Evolutionary conservation across 2,113 vertebrate genomes (phyloP), one percentile per base, ranked within the genome.

Genomic region (Hiodon tergisus): DNA sequence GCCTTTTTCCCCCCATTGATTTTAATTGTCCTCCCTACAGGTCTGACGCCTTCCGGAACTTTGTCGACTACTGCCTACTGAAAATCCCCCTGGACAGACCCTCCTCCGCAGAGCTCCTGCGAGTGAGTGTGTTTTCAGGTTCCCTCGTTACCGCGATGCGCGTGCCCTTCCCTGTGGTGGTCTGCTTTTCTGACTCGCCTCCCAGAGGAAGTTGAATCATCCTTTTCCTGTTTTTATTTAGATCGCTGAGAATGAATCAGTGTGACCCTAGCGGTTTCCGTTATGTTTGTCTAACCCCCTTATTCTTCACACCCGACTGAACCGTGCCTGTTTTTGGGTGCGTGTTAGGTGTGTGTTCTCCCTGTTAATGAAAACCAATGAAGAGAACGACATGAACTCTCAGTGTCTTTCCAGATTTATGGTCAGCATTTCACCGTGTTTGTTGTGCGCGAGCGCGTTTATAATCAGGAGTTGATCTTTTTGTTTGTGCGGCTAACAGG

Each of bases 41-140:
- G 97, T 93, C 96, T 75, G 93, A 97, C 72, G 93, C 92, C 82
- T 99, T 99, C 87, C 93, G 95, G 88, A 95, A 93, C 92, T 99
- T 99, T 83, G 95, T 99, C 81, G 95, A 98, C 92, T 97, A 95
- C 93, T 99, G 97, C 94, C 94, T 99, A 91, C 94, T 95, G 90
- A 99, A 99, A 92, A 94, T 96, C 94, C 96, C 97, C 95, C 97
- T 98, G 93, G 96, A 98, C 91, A 92, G 97, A 87, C 96, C 96
- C 77, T 95, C 95, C 1, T 97, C 97, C 57, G 89, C 88, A 74
- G 96, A 99, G 84, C 92, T 99, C 73, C 90, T 99, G 89, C 90
- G 88, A 93, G 97, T 98, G 93, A 97, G 90, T 85, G 77, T 82
- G 75, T 78, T 77, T 80, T 76, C 70, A 81, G 59, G 13, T 9